Evolutionary conservation across 2,113 vertebrate species (phyloP).

Genomic region (Hemibagrus wyckioides): DNA sequence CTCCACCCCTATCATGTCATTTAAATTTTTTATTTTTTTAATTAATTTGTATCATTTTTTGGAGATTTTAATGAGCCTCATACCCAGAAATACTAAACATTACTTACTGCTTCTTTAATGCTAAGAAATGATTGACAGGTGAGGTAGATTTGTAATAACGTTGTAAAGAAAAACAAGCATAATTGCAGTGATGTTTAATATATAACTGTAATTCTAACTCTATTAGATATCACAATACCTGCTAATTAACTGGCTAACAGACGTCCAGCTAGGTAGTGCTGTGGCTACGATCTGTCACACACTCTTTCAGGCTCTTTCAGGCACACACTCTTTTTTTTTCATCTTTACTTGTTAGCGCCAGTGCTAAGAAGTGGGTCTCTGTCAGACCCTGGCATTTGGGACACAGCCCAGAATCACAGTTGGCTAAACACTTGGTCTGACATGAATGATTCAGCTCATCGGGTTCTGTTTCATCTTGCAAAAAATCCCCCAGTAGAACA

Average conservation of each 20-base stretch:
- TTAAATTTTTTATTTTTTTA: neutral
- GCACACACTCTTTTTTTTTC: too few species aligned
- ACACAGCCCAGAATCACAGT: conserved; percentile 30
- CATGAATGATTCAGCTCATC: neutral
- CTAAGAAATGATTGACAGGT: neutral
- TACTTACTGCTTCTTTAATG: neutral
- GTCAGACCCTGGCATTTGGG: conserved; percentile 7
- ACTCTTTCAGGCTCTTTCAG: too few species aligned
- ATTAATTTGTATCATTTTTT: neutral
- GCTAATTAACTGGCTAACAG: neutral
- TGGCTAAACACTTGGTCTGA: conserved; percentile 25
- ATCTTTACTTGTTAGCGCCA: neutral
- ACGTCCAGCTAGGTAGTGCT: neutral
- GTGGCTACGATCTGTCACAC: neutral
- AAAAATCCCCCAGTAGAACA: neutral
- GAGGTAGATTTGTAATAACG: neutral
- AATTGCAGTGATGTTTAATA: neutral
- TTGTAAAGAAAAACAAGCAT: neutral
- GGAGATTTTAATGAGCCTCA: neutral
- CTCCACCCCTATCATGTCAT: too few species aligned
- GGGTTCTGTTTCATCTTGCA: conserved; percentile 6
- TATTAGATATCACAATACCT: neutral
- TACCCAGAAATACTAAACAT: neutral
- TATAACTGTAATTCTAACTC: too few species aligned
- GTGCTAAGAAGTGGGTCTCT: neutral